Percentiles rank a stretch among this genome's conserved stretches.
Evolutionary conservation across 2,888 invertebrate species (phyloP).

Genomic region (Drosophila monieri): DNA sequence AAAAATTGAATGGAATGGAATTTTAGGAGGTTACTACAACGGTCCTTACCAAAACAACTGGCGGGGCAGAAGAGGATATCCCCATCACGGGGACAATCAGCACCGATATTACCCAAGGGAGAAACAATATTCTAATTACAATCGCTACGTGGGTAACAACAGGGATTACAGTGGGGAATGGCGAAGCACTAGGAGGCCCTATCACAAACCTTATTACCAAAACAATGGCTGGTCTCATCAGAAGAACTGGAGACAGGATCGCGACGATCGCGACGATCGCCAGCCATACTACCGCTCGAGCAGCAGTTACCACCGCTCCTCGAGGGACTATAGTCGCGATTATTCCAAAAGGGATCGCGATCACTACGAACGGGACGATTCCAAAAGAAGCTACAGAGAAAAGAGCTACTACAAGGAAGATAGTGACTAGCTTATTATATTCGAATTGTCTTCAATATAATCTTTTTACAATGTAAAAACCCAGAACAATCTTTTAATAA

Average conservation of each 20-base stretch:
- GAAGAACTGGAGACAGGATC: conserved; percentile 9
- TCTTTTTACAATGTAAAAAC: not conserved
- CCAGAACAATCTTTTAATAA: conserved; percentile 9
- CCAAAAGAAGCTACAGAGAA: not conserved
- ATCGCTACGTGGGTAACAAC: not conserved
- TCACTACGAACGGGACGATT: not conserved
- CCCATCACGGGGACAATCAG: not conserved
- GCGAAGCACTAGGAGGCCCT: not conserved
- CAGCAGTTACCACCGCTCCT: not conserved
- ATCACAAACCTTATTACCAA: not conserved
- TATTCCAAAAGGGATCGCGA: conserved; percentile 5
- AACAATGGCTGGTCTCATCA: not conserved
- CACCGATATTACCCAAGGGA: not conserved
- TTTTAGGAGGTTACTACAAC: conserved; percentile 5
- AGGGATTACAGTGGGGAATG: not conserved
- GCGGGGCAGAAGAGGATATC: not conserved
- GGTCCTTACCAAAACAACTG: not conserved
- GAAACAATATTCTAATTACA: not conserved
- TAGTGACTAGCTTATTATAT: conserved; percentile 6
- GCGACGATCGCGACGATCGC: not conserved
- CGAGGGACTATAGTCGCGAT: not conserved
- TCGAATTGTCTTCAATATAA: not conserved
- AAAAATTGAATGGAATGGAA: not conserved
- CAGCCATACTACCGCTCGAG: not conserved
- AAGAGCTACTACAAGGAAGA: not conserved